Evolutionary conservation across 2,797 vertebrate species (phyloP), one percentile per base, ranked within the genome.

Genomic region (Myripristis murdjan): DNA sequence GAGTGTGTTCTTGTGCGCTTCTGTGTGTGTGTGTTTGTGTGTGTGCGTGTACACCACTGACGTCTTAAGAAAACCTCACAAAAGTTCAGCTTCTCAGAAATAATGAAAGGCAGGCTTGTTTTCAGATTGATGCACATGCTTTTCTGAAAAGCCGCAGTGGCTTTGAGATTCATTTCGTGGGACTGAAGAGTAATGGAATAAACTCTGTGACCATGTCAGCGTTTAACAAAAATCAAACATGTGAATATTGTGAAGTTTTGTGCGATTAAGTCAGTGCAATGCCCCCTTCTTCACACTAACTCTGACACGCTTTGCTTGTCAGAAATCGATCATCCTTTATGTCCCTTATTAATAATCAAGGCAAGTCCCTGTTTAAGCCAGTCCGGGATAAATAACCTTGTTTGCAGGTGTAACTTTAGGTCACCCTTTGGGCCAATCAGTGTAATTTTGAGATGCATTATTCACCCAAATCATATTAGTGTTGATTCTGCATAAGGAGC

Each of bases 101-200:
- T 55, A 37, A 73, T 46, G 15, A 43, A 44, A 66, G 58, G 55
- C 31, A 61, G 54, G 7, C 16, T 43, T 43, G 14, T 46, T 18
- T 46, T 18, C 43, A 46, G 15, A 43, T 43, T 43, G 5, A 46
- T 46, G 43, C n/a, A 16, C 16, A 14, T 6, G 26, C 53, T 37
- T 26, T 74, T 68, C 60, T 68, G 1, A 51, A 26, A 76, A 8
- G 58, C 28, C 1, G 0, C 61, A 62, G 41, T 28, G 7, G 14
- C 55, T 47, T 35, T 58, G 59, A n/a, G 24, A 1, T 23, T 56
- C 58, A 3, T 57, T 70, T 20, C 28, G 4, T 52, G 11, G 63
- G 7, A 60, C 66, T 69, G 55, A 55, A 18, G 52, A n/a, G n/a
- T n/a, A n/a, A n/a, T n/a, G n/a, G n/a, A n/a, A n/a, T n/a, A n/a